Base-by-base conservation (phyloP, 1,140 invertebrate species). In the Plectus sambesii region DNA sequence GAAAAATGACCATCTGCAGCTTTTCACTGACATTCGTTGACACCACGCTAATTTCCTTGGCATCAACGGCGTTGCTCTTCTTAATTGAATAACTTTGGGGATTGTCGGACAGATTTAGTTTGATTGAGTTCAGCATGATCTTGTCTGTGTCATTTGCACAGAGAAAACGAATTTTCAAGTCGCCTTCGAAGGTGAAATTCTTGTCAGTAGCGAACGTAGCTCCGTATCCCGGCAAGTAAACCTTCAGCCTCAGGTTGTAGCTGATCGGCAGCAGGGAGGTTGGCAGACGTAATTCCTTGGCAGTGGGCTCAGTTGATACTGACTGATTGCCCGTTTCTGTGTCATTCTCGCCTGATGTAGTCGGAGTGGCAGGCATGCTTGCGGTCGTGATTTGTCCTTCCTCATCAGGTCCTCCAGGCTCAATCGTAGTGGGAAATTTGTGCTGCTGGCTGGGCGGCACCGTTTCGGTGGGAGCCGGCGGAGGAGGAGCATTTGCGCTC, bases 221-320 rank as follows among this genome's bases (percentile, higher is more conserved):
- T n/a, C n/a, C n/a, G 48, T 59, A 59, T 6, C 59, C 59, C 2
- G 59, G 59, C 12, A 60, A 51, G 36, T 61, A 62, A 9, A 62
- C 42, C 41, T 59, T 61, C 56, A 60, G 23, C 6, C 42, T 49
- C 25, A 60, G 43, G 48, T 60, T 62, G 24, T 60, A 60, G 50
- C 57, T 62, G 17, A 62, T 43, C 12, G 59, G 59, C 9, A 37
- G 26, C 9, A 60, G 42, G 22, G 59, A 43, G 29, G 42, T 40
- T 19, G 60, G 52, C 17, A 60, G 30, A 19, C 60, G 15, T 23
- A 62, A 25, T 36, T 62, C 59, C 39, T 57, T 51, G 3, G 58
- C 51, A 19, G 22, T 51, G 20, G 56, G 55, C 17, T 29, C 49
- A n/a, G n/a, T n/a, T n/a, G n/a, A n/a, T n/a, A n/a, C n/a, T n/a